Evolutionary conservation across 2,113 vertebrate species (phyloP), one percentile per base, ranked within the genome.

Genomic region (Gobio gobio): DNA sequence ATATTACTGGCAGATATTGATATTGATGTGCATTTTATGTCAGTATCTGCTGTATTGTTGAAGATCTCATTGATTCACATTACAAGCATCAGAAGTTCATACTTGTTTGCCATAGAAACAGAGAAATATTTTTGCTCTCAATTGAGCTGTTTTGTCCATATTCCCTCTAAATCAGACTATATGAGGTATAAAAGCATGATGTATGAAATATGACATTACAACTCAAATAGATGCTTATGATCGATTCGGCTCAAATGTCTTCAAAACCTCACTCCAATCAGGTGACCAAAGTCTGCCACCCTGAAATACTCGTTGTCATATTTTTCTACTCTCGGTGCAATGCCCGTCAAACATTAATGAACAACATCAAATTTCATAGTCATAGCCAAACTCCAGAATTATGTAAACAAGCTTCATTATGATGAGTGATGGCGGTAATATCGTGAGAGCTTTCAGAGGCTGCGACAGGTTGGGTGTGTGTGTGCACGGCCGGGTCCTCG

Each of bases 391-490:
- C 45, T 36, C 24, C 10, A 61, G 56, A 49, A n/a, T 58, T 45
- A 64, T 36, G 47, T 83, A 47, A 70, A 83, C 36, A 64, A n/a
- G 16, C 26, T 24, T 85, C 4, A 82, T 85, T 40, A 59, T 14
- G 22, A 16, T 72, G 72, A 85, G 49, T 77, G 63, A 88, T 83
- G 81, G 63, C 10, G 43, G 80, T 78, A 82, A 83, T 88, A 83
- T 79, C 64, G 64, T 36, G 26, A 66, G 75, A 40, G 40, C 40
- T 6, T 40, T 40, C 40, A 40, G 40, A 64, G 45, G 64, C 47
- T 58, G 26, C 26, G 66, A 83, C 56, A 73, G 64, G 80, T 78
- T 63, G 10, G 36, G 66, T 68, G 66, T 59, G 58, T 70, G 66
- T 72, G 70, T 49, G 70, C 24, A 40, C 2, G 70, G 24, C 70